phyloP scores from a whole-genome alignment of 2,113 vertebrate genomes.

The Gobius niger region DNA sequence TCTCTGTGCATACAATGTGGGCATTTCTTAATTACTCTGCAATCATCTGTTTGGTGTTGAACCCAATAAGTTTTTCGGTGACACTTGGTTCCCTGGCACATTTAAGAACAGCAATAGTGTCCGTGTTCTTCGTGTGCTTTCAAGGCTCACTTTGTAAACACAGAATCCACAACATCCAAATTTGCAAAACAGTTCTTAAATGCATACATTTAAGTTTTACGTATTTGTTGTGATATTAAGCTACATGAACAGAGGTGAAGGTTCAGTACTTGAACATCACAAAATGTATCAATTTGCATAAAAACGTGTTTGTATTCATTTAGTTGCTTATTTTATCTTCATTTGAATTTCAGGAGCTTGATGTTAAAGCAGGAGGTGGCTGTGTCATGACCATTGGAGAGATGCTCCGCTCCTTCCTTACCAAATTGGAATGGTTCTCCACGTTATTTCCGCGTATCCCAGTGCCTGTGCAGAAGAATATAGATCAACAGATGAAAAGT shows the following conservation, averaged over 20 bases:
- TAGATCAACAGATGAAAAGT: slow-evolving; percentile 95
- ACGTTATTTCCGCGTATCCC: slow-evolving; percentile 97
- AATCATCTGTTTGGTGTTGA: slow-evolving; percentile 54
- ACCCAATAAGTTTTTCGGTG: slow-evolving; percentile 70
- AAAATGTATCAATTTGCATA: slow-evolving; percentile 48
- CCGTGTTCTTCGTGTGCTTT: not conserved
- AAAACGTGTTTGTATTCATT: not conserved
- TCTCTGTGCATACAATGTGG: slow-evolving; percentile 90
- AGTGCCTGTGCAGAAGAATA: slow-evolving; percentile 95
- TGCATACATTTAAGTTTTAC: slow-evolving; percentile 40
- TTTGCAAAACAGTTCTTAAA: slow-evolving; percentile 42
- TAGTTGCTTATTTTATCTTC: slow-evolving; percentile 31
- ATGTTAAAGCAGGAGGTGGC: slow-evolving; percentile 97
- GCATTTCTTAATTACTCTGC: slow-evolving; percentile 43
- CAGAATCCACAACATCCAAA: slow-evolving; percentile 78
- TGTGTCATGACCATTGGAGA: slow-evolving; percentile 98
- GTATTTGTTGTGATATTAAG: slow-evolving; percentile 70
- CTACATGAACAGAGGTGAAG: slow-evolving; percentile 83
- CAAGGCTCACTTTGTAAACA: slow-evolving; percentile 82
- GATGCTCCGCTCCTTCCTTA: slow-evolving; percentile 97
- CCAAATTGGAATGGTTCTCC: slow-evolving; percentile 99
- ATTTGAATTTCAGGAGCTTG: slow-evolving; percentile 86
- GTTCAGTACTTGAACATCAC: slow-evolving; percentile 81
- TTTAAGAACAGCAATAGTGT: slow-evolving; percentile 1
- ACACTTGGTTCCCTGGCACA: slow-evolving; percentile 18